Base-by-base conservation (phyloP, 2,888 invertebrate species). In the Philaethria dido region DNA sequence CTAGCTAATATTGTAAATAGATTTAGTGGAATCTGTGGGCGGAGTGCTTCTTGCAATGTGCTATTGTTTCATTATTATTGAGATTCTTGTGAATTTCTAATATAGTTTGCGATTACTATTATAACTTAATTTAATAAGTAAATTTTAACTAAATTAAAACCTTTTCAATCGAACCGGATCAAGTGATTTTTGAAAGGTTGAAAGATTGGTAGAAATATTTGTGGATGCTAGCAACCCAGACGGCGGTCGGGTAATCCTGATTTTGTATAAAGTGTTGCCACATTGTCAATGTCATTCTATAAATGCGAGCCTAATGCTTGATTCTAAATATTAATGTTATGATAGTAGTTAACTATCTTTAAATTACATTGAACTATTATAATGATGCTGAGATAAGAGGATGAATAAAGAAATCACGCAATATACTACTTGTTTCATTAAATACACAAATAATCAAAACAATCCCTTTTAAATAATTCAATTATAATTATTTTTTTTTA, bases 321-420 rank as follows among this genome's bases (percentile, higher is more conserved):
- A 82, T 86, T 88, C 83, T 85, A 85, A 85, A 86, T 85, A 87
- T 90, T 88, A 87, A 90, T 89, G 90, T 91, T 92, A 91, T 87
- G 87, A 88, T 88, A 89, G 89, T 89, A 88, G 90, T 86, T 83
- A 82, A 83, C 80, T 78, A 82, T 82, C 84, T 87, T 88, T 82
- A 83, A 87, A 78, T 76, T 85, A 80, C 84, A 86, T 87, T 88
- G 83, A 84, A 87, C 81, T 83, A 83, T 84, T 86, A 82, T 84
- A 79, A 78, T 84, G 79, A 78, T 75, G 84, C 84, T 85, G 82
- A 77, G 77, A 77, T 79, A 78, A 77, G 80, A 74, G 75, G 81
- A 76, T 72, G 76, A 86, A 86, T 87, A 85, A 88, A 87, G 42
- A 68, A 62, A 70, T 64, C 70, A 70, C 61, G 70, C 68, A 66